These are phyloP conservation scores for Sebastes itinus DNA, from an alignment of 2,797 vertebrate genomes.

Conservation along the genomic window DNA sequence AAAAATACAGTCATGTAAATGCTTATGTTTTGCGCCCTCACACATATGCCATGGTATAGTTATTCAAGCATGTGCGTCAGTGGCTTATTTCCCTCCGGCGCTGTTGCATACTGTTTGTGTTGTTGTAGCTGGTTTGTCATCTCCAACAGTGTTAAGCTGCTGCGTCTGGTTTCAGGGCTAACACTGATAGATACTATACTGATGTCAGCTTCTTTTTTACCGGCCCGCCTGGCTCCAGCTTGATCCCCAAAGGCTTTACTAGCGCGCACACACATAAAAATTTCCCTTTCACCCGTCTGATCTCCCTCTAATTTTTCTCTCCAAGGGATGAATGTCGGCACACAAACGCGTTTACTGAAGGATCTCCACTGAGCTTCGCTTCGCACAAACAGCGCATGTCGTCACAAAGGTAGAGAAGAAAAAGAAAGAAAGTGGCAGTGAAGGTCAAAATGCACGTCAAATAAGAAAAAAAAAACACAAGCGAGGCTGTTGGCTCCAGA, in stretches of 20 bases:
- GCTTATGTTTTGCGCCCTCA: background rate
- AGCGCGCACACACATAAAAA: slow-evolving; percentile 40
- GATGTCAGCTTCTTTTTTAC: slow-evolving; percentile 63
- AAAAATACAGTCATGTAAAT: slow-evolving; percentile 8
- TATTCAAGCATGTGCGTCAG: slow-evolving; percentile 14
- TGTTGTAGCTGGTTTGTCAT: slow-evolving; percentile 39
- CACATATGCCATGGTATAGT: background rate
- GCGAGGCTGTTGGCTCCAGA: slow-evolving; percentile 31
- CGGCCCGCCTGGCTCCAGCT: slow-evolving; percentile 40
- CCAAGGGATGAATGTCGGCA: slow-evolving; percentile 20
- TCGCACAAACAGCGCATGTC: slow-evolving; percentile 19
- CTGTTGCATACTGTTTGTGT: slow-evolving; percentile 34
- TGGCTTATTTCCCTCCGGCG: slow-evolving; percentile 26
- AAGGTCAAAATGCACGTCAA: slow-evolving; percentile 66
- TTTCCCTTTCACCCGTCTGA: slow-evolving; percentile 46
- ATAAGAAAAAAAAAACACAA: slow-evolving; percentile 43
- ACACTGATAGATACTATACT: slow-evolving; percentile 45
- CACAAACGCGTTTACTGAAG: slow-evolving; percentile 25
- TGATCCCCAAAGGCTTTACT: slow-evolving; percentile 55
- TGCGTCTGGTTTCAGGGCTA: slow-evolving; percentile 41
- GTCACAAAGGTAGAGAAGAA: slow-evolving; percentile 39
- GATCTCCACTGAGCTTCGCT: slow-evolving; percentile 37
- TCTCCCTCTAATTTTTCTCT: slow-evolving; percentile 50
- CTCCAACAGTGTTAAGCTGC: slow-evolving; percentile 51
- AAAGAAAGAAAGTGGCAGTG: slow-evolving; percentile 27